Evolutionary conservation across 2,797 vertebrate species (phyloP).

Genomic region (Cirrhinus molitorella): DNA sequence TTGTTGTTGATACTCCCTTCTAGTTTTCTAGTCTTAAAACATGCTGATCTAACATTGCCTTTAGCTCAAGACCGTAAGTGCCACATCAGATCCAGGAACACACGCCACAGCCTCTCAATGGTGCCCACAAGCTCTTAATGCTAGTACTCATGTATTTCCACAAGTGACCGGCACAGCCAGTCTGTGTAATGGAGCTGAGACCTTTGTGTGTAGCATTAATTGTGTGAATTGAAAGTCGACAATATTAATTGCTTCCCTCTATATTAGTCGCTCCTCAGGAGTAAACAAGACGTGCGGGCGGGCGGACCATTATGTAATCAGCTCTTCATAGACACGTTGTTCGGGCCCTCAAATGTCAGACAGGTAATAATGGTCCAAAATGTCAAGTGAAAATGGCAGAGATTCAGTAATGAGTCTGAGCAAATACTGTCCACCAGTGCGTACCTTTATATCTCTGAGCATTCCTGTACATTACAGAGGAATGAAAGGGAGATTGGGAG

Average conservation of each 20-base stretch:
- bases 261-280: slow-evolving; percentile 55
- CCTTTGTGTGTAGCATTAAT: slow-evolving; percentile 62
- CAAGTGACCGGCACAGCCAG: not conserved
- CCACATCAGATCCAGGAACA: not conserved
- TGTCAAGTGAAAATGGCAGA: slow-evolving; percentile 69
- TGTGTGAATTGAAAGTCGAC: slow-evolving; percentile 56
- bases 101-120: not conserved
- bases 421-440: slow-evolving; percentile 44
- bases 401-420: slow-evolving; percentile 61
- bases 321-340: slow-evolving; percentile 60
- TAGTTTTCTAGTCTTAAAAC: not conserved
- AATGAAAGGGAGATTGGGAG: not conserved
- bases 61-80: not conserved
- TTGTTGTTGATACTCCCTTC: not conserved
- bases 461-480: slow-evolving; percentile 25
- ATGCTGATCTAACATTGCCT: not conserved
- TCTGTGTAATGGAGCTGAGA: slow-evolving; percentile 51
- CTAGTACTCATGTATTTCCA: slow-evolving; percentile 24
- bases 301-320: slow-evolving; percentile 60
- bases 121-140: not conserved
- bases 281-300: slow-evolving; percentile 58
- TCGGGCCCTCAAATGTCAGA: slow-evolving; percentile 65
- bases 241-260: slow-evolving; percentile 63
- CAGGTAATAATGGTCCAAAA: slow-evolving; percentile 69
- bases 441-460: not conserved